Evolutionary conservation across 2,888 invertebrate genomes (phyloP), one percentile per base, ranked within the genome.

Genomic region (Herminia tarsipennalis): DNA sequence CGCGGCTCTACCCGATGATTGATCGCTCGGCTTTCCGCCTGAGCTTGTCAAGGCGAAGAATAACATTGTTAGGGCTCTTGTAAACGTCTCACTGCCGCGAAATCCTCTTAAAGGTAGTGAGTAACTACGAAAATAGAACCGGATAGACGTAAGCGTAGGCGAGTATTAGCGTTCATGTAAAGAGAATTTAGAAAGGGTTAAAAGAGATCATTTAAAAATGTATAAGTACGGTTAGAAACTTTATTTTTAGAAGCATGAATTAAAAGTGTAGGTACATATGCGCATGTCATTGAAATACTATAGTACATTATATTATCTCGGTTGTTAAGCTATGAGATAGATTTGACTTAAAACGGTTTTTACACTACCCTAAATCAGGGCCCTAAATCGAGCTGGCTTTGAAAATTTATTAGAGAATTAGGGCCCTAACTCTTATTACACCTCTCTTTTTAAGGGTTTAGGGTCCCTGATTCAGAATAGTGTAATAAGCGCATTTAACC

Each of bases 11-110:
- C 51, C 62, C 55, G 68, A 86, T 89, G 89, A 89, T 88, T 88
- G 88, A 90, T 90, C 81, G 79, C 62, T 64, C 73, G 72, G 76
- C 74, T 81, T 73, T 73, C 79, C 79, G 72, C 59, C 68, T 72
- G 73, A 74, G 82, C 84, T 84, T 86, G 87, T 86, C 86, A 86
- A 78, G 80, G 61, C 81, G 78, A 83, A 87, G 86, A 90, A 91
- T 88, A 89, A 89, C 88, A 88, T 84, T 90, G 88, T 86, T 83
- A 83, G 76, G 72, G 77, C 80, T 74, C 83, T 84, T 86, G 87
- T 89, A 86, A 86, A 83, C 81, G 83, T 83, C 81, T 84, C 78
- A 77, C 72, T 78, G 79, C 73, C 63, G 77, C 78, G 56, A 83
- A 88, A 88, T 86, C 83, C 82, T 81, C 82, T 86, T 83, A 86